Conservation (phyloP, 2,113 vertebrate species). For the Stigmatopora nigra region DNA sequence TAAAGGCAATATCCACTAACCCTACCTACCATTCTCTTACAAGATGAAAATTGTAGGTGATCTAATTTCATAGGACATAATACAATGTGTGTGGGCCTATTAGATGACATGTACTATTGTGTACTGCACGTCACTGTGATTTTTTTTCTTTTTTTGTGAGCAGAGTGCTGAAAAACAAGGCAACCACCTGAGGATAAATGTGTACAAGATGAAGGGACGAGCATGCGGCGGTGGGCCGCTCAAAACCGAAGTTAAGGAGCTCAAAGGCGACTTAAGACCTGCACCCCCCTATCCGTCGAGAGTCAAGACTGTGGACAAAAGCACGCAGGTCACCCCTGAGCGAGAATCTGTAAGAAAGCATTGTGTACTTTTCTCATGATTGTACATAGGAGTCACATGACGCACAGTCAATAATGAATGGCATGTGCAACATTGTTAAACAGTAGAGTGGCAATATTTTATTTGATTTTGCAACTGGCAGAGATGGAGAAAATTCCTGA, state of each 20-base stretch:
- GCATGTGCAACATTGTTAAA: background rate
- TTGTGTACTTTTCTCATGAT: background rate
- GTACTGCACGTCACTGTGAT: background rate
- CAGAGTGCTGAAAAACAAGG: conserved; percentile 89
- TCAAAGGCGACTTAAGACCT: conserved; percentile 74
- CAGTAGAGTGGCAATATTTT: background rate
- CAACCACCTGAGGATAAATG: conserved; percentile 87
- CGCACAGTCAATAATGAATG: background rate
- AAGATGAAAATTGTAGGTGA: background rate
- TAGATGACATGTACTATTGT: background rate
- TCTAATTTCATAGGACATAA: background rate
- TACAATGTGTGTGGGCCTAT: background rate
- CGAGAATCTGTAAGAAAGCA: conserved; percentile 64
- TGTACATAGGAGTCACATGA: background rate
- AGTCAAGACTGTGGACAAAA: conserved; percentile 74
- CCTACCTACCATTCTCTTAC: background rate
- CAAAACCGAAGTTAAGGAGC: conserved; percentile 65
- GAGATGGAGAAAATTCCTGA: background rate
- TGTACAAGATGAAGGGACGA: conserved; percentile 73
- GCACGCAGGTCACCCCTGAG: conserved; percentile 72
- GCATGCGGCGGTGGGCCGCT: conserved; percentile 50
- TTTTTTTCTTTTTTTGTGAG: background rate
- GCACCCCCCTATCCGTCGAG: conserved; percentile 69
- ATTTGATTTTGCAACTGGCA: background rate
- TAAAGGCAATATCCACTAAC: no score